phyloP scores from a whole-genome alignment of 2,113 vertebrate genomes.

The Meriones unguiculatus region DNA sequence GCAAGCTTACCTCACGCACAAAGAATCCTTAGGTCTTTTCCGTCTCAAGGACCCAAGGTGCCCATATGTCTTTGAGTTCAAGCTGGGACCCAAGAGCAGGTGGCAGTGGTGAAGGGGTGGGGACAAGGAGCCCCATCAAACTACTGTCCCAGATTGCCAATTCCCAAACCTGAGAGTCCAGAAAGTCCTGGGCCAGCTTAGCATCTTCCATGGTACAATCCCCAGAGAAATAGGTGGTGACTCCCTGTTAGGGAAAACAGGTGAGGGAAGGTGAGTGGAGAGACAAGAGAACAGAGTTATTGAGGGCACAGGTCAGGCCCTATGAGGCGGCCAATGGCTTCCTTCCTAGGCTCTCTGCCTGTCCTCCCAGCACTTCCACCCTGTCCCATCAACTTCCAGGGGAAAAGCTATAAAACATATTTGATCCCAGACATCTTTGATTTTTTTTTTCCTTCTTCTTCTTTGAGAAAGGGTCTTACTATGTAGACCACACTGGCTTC shows the following conservation, averaged over 20 bases:
- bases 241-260: constrained; percentile 86
- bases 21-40: background rate
- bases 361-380: background rate
- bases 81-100: background rate
- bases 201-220: constrained; percentile 94
- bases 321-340: accelerated
- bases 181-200: constrained; percentile 93
- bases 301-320: background rate
- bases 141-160: background rate
- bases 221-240: constrained; percentile 94
- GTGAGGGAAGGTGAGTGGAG: background rate
- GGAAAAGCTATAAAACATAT: background rate
- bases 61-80: background rate
- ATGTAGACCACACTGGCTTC: background rate
- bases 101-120: background rate
- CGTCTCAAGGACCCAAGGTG: background rate
- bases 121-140: background rate
- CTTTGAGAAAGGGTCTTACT: background rate
- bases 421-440: background rate
- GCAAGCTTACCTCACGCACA: background rate
- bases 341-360: background rate
- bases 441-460: background rate
- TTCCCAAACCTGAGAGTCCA: constrained; percentile 91
- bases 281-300: background rate
- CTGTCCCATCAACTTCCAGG: background rate